Evolutionary conservation across 92 coral and sea anemone species (phyloP), one percentile per base, ranked within the genome.

Genomic region (Porites lobata): DNA sequence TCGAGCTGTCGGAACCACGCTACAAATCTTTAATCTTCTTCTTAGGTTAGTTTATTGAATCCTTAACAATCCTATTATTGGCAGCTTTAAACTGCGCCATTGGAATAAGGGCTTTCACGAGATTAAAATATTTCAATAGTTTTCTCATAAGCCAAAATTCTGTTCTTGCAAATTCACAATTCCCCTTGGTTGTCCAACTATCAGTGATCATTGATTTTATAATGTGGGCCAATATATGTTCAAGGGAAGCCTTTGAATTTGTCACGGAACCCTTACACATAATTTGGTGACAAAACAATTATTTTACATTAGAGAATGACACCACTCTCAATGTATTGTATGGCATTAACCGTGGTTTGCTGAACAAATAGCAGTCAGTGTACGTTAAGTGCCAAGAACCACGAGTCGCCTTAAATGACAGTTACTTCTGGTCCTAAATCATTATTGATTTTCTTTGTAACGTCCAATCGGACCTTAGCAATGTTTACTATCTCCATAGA

Each of bases 401-500:
- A n/a, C 9, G 7, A 4, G 12, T 9, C 69, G 52, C 58, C 2
- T 81, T 59, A 84, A 72, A 84, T 84, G 1, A 84, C 75, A 9
- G 87, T 84, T 12, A 84, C 81, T 51, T 84, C 87, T 13, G 64
- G 38, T 3, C 54, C 43, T 73, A 74, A 58, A 24, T 84, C 87
- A 7, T 75, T 56, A n/a, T 65, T 56, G 17, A 63, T 6, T 74
- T 72, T 74, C 56, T 50, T 20, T 43, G 71, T 13, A 59, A 51
- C 65, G 72, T 72, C 87, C 87, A 73, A 7, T 78, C 69, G 56
- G 14, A 76, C 82, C 67, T 43, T 66, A 8, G 84, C 83, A 38
- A 85, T 85, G 75, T 85, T 85, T 24, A 85, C 77, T 65, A 85
- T 85, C 70, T 85, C 89, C 83, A 78, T 85, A 50, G 89, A 76